phyloP scores from a whole-genome alignment of 2,797 vertebrate species.

The Pagetopsis macropterus region DNA sequence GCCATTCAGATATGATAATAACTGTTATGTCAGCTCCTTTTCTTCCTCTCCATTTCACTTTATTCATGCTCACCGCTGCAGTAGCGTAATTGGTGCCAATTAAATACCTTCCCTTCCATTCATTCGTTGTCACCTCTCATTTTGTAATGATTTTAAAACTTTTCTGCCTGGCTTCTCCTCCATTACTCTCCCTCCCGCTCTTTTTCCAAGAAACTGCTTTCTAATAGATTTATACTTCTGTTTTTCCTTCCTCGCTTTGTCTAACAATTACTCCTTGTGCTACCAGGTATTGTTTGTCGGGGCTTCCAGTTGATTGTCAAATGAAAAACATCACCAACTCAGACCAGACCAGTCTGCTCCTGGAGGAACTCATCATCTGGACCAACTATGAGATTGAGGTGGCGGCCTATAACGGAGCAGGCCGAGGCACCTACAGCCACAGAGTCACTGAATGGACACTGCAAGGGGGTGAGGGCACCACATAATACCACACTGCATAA shows the following conservation, averaged over 20 bases:
- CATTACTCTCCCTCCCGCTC: not conserved
- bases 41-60: conserved; percentile 48
- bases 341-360: conserved; percentile 91
- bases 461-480: conserved; percentile 90
- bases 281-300: conserved; percentile 93
- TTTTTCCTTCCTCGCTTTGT: not conserved
- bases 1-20: conserved; percentile 66
- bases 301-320: conserved; percentile 95
- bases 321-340: conserved; percentile 95
- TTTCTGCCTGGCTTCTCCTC: conserved; percentile 29
- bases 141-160: conserved; percentile 47
- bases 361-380: conserved; percentile 99
- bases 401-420: conserved; percentile 94
- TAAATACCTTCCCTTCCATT: conserved; percentile 62
- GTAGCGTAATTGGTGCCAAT: conserved; percentile 73
- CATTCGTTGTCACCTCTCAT: conserved; percentile 59
- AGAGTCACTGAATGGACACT: conserved; percentile 97
- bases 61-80: conserved; percentile 46
- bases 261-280: conserved; percentile 40
- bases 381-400: conserved; percentile 98
- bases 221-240: conserved; percentile 41
- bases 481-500: not conserved
- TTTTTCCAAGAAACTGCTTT: not conserved
- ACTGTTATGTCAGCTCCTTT: conserved; percentile 58
- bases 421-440: conserved; percentile 92